Evolutionary conservation across 2,113 vertebrate genomes (phyloP), one percentile per base, ranked within the genome.

Genomic region (Dolichotis patagonum): DNA sequence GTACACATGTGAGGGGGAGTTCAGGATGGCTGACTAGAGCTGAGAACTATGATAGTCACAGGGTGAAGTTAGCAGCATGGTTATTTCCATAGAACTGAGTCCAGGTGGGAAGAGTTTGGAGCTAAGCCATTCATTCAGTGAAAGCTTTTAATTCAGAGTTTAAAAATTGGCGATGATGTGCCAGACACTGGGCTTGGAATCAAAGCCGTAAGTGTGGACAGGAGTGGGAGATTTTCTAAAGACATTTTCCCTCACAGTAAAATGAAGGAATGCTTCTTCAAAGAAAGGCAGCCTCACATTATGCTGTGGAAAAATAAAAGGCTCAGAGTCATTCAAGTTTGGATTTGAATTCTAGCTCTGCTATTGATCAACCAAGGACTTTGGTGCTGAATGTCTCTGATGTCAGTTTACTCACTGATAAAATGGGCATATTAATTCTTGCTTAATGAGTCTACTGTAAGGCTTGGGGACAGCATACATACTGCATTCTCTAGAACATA

Each of bases 1-100:
- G 13, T 38, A 3, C 4, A 0, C 0, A 26, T 11, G n/a, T 52
- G 17, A 2, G 69, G 28, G n/a, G 9, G 1, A 10, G 38, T 38
- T 60, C 22, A 38, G 49, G 38, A 71, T 4, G 6, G 35, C 3
- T 26, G 10, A 20, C 20, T n/a, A n/a, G 63, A 85, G 32, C 28
- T 14, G 58, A 38, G 22, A 88, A 49, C 8, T 11, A 0, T 26
- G 5, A 4, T 2, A 12, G 30, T 28, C 62, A n/a, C 4, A 49
- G 4, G 28, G 22, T 19, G 32, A 41, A 3, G 41, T 7, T 32
- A 81, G 56, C 22, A 41, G 41, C 2, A 30, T 0, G 19, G 54
- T 20, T 8, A 0, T 16, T 35, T 43, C 26, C 5, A 46, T 0
- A 43, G 14, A 28, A 7, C 71, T 13, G 46, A 41, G 7, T 9